Conservation (phyloP, 1,140 invertebrate genomes). For the Drosophila baimaii region DNA sequence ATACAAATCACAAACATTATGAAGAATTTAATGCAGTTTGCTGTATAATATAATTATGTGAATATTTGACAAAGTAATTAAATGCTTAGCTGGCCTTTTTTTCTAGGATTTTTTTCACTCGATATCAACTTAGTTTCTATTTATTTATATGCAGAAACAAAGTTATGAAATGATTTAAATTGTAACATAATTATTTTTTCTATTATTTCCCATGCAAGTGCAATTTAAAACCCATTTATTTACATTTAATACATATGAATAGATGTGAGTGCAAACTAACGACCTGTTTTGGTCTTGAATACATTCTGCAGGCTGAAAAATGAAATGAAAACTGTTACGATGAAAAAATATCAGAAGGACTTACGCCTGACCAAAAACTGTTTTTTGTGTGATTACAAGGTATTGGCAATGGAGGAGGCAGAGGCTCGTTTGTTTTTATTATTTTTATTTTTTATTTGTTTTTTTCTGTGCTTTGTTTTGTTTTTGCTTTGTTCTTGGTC, state of each 20-base stretch:
- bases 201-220: neutral
- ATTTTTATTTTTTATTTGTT: neutral
- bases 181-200: neutral
- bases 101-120: neutral
- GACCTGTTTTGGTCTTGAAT: neutral
- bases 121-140: too few species aligned
- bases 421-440: conserved; percentile 7
- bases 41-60: neutral
- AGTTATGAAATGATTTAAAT: too few species aligned
- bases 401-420: conserved; percentile 16
- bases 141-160: too few species aligned
- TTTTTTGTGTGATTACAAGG: conserved; percentile 37
- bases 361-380: conserved; percentile 50
- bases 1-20: neutral
- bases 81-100: neutral
- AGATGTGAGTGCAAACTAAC: neutral
- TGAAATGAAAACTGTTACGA: conserved; percentile 19
- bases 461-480: neutral
- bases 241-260: neutral
- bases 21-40: neutral
- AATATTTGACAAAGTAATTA: conserved; percentile 20
- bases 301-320: conserved; percentile 10
- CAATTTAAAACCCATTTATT: neutral
- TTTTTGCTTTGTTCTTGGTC: neutral
- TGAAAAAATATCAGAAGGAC: conserved; percentile 46